Base-by-base conservation (phyloP, 2,888 invertebrate genomes). In the Drosophila nr. medialis region DNA sequence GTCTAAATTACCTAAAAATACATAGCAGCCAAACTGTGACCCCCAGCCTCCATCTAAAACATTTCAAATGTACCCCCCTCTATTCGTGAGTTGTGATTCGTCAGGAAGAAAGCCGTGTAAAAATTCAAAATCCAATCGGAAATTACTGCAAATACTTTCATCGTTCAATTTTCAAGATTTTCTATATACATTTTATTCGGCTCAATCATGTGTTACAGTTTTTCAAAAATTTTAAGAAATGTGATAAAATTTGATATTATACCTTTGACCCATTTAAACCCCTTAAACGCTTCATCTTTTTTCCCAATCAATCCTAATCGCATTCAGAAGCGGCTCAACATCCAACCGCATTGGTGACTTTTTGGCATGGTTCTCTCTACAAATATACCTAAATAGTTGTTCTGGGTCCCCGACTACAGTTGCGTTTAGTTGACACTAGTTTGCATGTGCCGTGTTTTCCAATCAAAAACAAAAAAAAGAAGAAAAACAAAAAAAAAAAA, bases 361-460 rank as follows among this genome's bases (percentile, higher is more conserved):
- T 45, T 87, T 70, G 71, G 81, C 74, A 58, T 75, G 70, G 59
- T 69, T 69, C 53, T 63, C 76, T 76, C 72, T 68, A 60, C 21
- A 58, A 63, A 76, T 66, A 72, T 83, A 80, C 56, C 64, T 34
- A 34, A 55, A 56, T n/a, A 29, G 53, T 45, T 55, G 40, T 54
- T 36, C 21, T 65, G 62, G 62, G 34, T 56, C 1, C 5, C 60
- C n/a, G 61, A 24, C 45, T 65, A 48, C 18, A 24, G 42, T 29
- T 61, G 15, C n/a, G 49, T n/a, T 64, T 50, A 59, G 49, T 54
- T 48, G 24, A 32, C 38, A 15, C 27, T 30, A 48, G 61, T 50
- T 50, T 79, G 87, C 87, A 81, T 86, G 81, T 86, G 84, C 69
- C 68, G 89, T 72, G 49, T 69, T 68, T 71, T 72, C 62, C 70